phyloP scores from a whole-genome alignment of 2,888 invertebrate genomes.

The Chymomyza procnemis region DNA sequence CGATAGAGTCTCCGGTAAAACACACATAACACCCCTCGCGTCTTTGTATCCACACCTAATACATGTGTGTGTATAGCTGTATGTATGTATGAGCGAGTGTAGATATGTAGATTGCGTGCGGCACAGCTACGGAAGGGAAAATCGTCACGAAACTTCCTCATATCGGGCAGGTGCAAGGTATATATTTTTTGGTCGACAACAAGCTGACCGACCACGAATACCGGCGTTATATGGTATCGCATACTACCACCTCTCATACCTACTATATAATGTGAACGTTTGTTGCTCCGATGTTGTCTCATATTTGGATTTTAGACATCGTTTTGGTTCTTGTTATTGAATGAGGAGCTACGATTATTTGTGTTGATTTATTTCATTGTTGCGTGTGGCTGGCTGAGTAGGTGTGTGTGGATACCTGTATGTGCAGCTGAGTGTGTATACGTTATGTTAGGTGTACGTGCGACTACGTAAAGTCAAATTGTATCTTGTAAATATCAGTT shows the following conservation, averaged over 20 bases:
- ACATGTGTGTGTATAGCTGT: too few relatives aligned
- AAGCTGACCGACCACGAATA: not conserved
- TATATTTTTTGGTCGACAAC: not conserved
- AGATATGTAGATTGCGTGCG: not conserved
- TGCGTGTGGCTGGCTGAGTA: slow-evolving; percentile 42
- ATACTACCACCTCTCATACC: too few relatives aligned
- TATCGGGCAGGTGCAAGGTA: not conserved
- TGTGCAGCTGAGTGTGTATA: slow-evolving; percentile 13
- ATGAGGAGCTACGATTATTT: slow-evolving; percentile 69
- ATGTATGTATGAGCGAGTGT: too few relatives aligned
- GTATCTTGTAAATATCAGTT: slow-evolving; percentile 46
- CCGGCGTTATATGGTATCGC: not conserved
- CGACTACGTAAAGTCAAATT: slow-evolving; percentile 56
- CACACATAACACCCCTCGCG: not conserved
- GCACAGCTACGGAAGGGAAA: not conserved
- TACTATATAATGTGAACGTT: not conserved
- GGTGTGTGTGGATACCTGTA: slow-evolving; percentile 8
- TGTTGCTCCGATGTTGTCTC: slow-evolving; percentile 33
- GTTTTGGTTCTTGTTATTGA: slow-evolving; percentile 52
- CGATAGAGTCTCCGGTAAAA: not conserved
- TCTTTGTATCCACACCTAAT: not conserved
- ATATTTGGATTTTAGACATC: not conserved
- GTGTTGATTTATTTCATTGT: slow-evolving; percentile 69
- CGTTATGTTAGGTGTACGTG: slow-evolving; percentile 32
- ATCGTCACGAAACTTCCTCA: not conserved